A percentile compares a stretch with the other conserved stretches of the same genome.
Evolutionary conservation across 2,113 vertebrate genomes (phyloP).

Genomic region (Chunga burmeisteri): DNA sequence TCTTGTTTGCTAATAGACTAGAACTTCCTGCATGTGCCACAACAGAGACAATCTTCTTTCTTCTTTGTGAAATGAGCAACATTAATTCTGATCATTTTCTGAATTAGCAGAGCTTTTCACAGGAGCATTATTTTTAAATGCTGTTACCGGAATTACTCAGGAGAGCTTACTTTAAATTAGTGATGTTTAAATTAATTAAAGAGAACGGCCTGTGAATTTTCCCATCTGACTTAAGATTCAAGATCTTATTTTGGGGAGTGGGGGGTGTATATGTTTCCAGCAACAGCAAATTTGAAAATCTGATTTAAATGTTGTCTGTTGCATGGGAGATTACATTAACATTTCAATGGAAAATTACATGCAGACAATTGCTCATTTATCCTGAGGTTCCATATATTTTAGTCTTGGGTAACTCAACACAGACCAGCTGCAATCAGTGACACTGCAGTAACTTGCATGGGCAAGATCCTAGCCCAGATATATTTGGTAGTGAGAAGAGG

Average conservation of each 20-base stretch:
- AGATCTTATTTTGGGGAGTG: neutral
- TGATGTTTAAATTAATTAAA: constrained; percentile 62
- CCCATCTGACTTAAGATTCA: constrained; percentile 11
- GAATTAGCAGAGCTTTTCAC: constrained; percentile 33
- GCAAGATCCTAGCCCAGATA: neutral
- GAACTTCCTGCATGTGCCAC: neutral
- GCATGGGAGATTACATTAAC: neutral
- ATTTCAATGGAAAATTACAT: neutral
- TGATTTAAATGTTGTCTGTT: constrained; percentile 15
- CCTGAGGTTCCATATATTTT: neutral
- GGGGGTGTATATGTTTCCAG: neutral
- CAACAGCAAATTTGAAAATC: constrained; percentile 20
- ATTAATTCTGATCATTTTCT: constrained; percentile 22
- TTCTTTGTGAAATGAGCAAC: constrained; percentile 9
- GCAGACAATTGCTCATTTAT: neutral
- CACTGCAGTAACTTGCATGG: neutral
- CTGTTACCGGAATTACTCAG: constrained; percentile 37
- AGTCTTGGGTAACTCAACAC: neutral
- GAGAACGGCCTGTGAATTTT: constrained; percentile 25
- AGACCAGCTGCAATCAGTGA: neutral
- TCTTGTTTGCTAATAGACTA: neutral
- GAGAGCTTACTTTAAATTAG: constrained; percentile 54
- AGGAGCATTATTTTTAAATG: constrained; percentile 39
- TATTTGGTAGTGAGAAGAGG: neutral
- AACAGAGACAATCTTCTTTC: neutral